Conservation (phyloP, 2,888 invertebrate species). For the Sarcophaga caerulescens region DNA sequence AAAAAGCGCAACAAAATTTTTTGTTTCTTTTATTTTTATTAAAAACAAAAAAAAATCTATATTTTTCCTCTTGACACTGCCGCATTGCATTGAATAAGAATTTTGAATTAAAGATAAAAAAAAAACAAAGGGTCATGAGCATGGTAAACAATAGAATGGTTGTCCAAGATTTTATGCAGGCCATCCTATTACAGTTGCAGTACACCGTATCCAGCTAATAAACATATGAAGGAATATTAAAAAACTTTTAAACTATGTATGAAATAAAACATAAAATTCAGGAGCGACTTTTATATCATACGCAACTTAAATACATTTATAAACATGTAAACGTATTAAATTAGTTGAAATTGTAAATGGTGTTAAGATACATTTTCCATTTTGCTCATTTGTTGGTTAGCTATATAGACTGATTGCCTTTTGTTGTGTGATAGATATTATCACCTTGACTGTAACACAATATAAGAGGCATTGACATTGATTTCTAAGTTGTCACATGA, state of each 20-base stretch:
- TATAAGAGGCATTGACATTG: conserved; percentile 64
- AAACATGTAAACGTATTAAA: neutral
- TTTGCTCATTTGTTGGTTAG: conserved; percentile 14
- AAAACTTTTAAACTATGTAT: neutral
- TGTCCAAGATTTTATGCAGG: conserved; percentile 29
- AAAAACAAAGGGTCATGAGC: conserved; percentile 1
- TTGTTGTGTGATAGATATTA: conserved; percentile 7
- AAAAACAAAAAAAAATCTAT: conserved; percentile 32
- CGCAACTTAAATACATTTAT: too few relatives aligned
- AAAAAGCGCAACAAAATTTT: conserved; percentile 38
- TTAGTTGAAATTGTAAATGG: neutral
- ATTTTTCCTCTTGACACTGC: conserved; percentile 52
- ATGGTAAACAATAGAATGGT: conserved; percentile 22
- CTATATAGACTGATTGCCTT: conserved; percentile 17
- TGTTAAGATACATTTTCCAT: neutral
- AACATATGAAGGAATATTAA: too few relatives aligned
- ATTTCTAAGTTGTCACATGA: conserved; percentile 37
- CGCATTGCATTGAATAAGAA: conserved; percentile 53
- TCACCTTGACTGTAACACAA: conserved; percentile 56
- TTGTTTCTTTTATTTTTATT: neutral
- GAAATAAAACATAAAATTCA: neutral
- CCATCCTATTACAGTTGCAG: neutral
- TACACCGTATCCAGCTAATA: conserved; percentile 35
- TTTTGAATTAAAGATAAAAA: conserved; percentile 43
- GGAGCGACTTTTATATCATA: too few relatives aligned